Evolutionary conservation across 2,888 invertebrate species (phyloP), one percentile per base, ranked within the genome.

Genomic region (Lathronympha strigana): DNA sequence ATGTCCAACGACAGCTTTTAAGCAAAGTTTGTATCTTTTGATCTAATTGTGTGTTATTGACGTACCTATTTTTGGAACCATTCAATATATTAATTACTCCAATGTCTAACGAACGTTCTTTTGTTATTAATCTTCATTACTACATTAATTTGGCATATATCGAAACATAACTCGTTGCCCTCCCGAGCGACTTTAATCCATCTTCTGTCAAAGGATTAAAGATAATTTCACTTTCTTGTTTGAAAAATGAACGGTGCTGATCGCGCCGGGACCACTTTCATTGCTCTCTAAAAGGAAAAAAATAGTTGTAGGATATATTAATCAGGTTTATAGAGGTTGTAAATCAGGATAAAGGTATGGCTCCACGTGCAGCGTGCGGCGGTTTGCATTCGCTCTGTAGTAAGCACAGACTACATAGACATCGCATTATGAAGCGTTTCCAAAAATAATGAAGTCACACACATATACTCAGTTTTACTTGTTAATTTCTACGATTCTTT

Each of bases 311-410:
- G 64, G 45, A 51, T 60, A 51, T 60, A 45, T 64, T 51, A 57
- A 63, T 58, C 63, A 63, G 63, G 58, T 64, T 64, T 64, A 60
- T 60, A 17, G 45, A 28, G 36, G 64, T 53, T 36, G 33, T 64
- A 60, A 64, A 64, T 58, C 64, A 43, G 51, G 43, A 51, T 60
- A 36, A 51, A 38, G 64, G 58, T 19, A 19, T 4, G 51, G 57
- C 8, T 19, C 1, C 58, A 64, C 36, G 45, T 4, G 25, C 25
- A 51, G 64, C 64, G 64, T 8, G 25, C 17, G 25, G 25, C 38
- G 38, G 15, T 38, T 38, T 38, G n/a, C n/a, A n/a, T n/a, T n/a
- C n/a, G n/a, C n/a, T n/a, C n/a, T 9, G 33, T 25, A 25, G 25
- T 25, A 25, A 25, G 25, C 4, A 4, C 3, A 25, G 1, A 9